These are phyloP conservation scores for Melinaea marsaeus DNA, from an alignment of 2,888 invertebrate genomes.

Conservation along the genomic window DNA sequence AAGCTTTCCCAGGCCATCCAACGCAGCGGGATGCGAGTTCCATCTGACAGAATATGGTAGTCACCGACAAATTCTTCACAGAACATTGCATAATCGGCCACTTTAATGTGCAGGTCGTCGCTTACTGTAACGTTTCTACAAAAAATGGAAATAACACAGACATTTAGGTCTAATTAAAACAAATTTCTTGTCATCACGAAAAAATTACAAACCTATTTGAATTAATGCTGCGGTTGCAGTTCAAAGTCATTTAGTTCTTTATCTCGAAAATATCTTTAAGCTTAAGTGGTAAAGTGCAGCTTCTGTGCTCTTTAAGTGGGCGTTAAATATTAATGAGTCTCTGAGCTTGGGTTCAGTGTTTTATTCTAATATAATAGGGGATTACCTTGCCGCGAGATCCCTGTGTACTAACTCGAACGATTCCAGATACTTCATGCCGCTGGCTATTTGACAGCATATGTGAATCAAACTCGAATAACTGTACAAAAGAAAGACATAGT, in stretches of 20 bases:
- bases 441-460: slow-evolving; percentile 92
- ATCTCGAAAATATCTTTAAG: no score
- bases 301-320: neutral
- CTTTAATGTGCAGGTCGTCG: slow-evolving; percentile 86
- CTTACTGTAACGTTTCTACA: slow-evolving; percentile 91
- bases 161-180: neutral
- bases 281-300: no score
- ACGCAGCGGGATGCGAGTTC: slow-evolving; percentile 88
- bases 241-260: no score
- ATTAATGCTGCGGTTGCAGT: no score
- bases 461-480: slow-evolving; percentile 91
- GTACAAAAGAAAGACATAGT: slow-evolving; percentile 46
- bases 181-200: neutral
- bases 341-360: neutral
- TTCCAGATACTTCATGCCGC: slow-evolving; percentile 96
- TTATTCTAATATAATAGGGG: slow-evolving; percentile 1
- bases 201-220: neutral
- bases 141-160: neutral
- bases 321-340: neutral
- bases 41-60: slow-evolving; percentile 90
- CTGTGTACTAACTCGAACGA: slow-evolving; percentile 92
- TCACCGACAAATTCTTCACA: slow-evolving; percentile 87
- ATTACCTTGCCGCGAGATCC: slow-evolving; percentile 91
- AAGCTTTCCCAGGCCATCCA: slow-evolving; percentile 97
- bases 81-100: slow-evolving; percentile 92